Evolutionary conservation across 1,140 invertebrate genomes (phyloP).

Genomic region (Drosophila jambulina): DNA sequence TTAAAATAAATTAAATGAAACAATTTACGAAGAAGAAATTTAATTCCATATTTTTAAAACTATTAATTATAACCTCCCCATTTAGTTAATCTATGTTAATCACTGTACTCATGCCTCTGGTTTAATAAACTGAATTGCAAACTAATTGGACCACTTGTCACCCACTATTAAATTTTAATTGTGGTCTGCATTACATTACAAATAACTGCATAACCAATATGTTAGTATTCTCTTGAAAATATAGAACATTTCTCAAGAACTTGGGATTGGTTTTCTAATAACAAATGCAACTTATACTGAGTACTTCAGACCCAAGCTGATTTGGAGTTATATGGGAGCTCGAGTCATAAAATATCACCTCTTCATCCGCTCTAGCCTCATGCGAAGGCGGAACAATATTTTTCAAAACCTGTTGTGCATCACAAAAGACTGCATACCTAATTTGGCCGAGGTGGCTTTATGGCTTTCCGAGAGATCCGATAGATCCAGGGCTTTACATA

Average conservation of each 20-base stretch:
- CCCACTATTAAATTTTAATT: not conserved
- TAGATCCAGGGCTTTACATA: slow-evolving; percentile 34
- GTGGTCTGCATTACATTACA: not conserved
- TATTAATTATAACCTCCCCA: not conserved
- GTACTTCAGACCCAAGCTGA: not conserved
- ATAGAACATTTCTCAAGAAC: too few species aligned
- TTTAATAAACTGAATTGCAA: not conserved
- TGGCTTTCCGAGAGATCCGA: slow-evolving; percentile 12
- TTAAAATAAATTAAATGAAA: too few species aligned
- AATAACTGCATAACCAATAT: not conserved
- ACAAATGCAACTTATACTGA: not conserved
- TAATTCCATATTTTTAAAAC: not conserved
- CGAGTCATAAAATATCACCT: not conserved
- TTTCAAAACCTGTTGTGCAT: slow-evolving; percentile 40
- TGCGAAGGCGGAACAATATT: slow-evolving; percentile 37
- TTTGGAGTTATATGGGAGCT: slow-evolving; percentile 1
- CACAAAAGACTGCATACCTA: slow-evolving; percentile 45
- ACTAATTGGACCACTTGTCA: slow-evolving; percentile 1
- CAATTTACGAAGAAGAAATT: not conserved
- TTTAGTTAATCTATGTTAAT: not conserved
- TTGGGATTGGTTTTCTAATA: not conserved
- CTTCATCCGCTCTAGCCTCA: slow-evolving; percentile 6
- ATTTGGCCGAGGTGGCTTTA: slow-evolving; percentile 28
- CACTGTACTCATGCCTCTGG: not conserved
- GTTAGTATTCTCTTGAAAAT: not conserved